phyloP scores from a whole-genome alignment of 2,113 vertebrate genomes.

The Hippoglossus stenolepis region DNA sequence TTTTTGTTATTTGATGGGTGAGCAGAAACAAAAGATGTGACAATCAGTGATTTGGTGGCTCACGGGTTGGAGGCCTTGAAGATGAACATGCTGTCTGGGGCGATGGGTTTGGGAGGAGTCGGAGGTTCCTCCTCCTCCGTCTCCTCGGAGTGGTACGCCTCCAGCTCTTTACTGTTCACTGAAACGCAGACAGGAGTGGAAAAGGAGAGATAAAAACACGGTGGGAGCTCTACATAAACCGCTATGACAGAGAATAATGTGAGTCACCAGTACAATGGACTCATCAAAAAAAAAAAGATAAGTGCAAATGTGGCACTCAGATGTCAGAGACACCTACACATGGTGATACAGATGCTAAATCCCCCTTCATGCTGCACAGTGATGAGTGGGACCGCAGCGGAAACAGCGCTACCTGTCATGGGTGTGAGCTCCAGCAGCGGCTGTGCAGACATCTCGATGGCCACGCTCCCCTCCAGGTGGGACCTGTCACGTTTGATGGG shows the following conservation, averaged over 20 bases:
- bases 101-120: conserved; percentile 85
- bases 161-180: conserved; percentile 83
- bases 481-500: conserved; percentile 74
- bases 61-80: conserved; percentile 98
- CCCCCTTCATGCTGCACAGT: conserved; percentile 19
- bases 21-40: not conserved
- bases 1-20: not conserved
- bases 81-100: conserved; percentile 98
- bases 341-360: conserved; percentile 28
- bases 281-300: conserved; percentile 17
- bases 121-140: conserved; percentile 79
- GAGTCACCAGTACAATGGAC: conserved; percentile 45
- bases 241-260: conserved; percentile 39
- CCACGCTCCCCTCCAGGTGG: conserved; percentile 66
- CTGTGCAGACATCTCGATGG: conserved; percentile 80
- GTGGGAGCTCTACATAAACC: conserved; percentile 24
- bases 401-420: conserved; percentile 77
- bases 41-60: not conserved
- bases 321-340: conserved; percentile 43
- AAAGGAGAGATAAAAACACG: not conserved
- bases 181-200: conserved; percentile 24
- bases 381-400: conserved; percentile 17
- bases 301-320: not conserved
- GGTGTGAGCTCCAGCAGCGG: conserved; percentile 82
- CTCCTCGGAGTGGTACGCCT: conserved; percentile 72